phyloP scores from a whole-genome alignment of 2,888 invertebrate genomes.

The Lasioglossum oenotherae region DNA sequence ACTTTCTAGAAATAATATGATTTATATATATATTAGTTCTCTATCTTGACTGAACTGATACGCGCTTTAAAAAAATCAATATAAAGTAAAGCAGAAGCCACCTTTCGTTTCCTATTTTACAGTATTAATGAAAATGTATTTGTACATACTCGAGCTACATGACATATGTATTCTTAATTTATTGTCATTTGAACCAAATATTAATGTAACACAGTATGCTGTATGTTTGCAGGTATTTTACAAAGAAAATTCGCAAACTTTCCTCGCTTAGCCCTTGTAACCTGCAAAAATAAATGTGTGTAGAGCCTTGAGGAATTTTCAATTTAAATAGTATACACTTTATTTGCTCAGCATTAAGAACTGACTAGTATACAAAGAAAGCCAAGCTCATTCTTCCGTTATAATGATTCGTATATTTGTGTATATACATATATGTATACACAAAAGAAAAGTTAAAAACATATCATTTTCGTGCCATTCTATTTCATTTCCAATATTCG shows the following conservation, averaged over 20 bases:
- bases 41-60: constrained; percentile 33
- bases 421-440: not conserved
- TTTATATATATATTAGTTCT: constrained; percentile 29
- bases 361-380: not conserved
- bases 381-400: constrained; percentile 8
- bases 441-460: not conserved
- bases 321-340: constrained; percentile 24
- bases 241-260: constrained; percentile 51
- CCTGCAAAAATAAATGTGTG: constrained; percentile 42
- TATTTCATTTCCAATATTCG: constrained; percentile 31
- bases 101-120: constrained; percentile 57
- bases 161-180: constrained; percentile 55
- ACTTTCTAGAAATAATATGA: constrained; percentile 23
- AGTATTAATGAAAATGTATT: constrained; percentile 64
- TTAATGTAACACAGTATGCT: constrained; percentile 53
- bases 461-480: constrained; percentile 48
- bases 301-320: constrained; percentile 48
- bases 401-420: not conserved
- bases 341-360: constrained; percentile 31
- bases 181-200: constrained; percentile 60
- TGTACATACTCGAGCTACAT: constrained; percentile 57
- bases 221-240: constrained; percentile 37
- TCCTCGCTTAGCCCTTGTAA: constrained; percentile 21
- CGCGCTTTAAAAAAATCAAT: constrained; percentile 33
- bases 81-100: constrained; percentile 42